phyloP scores from a whole-genome alignment of 1,140 invertebrate species.

The Sipha flava region DNA sequence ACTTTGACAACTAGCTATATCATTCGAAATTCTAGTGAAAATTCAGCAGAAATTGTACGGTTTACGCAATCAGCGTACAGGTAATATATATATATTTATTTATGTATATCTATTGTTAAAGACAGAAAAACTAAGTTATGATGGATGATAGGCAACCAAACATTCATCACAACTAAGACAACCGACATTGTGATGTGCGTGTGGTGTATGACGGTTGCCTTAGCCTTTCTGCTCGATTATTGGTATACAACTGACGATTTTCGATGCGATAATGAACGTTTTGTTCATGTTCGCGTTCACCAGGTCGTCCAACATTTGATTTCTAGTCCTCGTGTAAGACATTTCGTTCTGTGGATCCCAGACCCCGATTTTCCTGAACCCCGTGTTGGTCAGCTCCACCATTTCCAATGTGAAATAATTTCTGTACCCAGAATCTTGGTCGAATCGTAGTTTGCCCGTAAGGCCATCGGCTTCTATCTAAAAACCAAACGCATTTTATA shows the following conservation, averaged over 20 bases:
- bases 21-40: no score
- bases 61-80: no score
- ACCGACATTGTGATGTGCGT: no score
- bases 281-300: slow-evolving; percentile 47
- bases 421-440: slow-evolving; percentile 78
- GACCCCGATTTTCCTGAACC: slow-evolving; percentile 72
- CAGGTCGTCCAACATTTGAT: slow-evolving; percentile 50
- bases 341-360: slow-evolving; percentile 83
- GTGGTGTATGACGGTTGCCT: no score
- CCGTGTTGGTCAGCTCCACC: slow-evolving; percentile 72
- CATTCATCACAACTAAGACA: no score
- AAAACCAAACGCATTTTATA: slow-evolving; percentile 29
- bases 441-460: slow-evolving; percentile 89
- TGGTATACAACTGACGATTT: slow-evolving; percentile 28
- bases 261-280: slow-evolving; percentile 46
- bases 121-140: no score
- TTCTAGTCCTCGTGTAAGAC: slow-evolving; percentile 83
- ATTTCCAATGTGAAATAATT: slow-evolving; percentile 85
- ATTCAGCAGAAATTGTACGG: no score
- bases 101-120: no score
- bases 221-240: no score
- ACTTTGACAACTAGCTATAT: no score
- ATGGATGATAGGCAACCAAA: no score
- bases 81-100: no score
- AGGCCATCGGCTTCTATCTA: slow-evolving; percentile 84